These are phyloP conservation scores for Clarias pachynema DNA, from an alignment of 2,797 vertebrate genomes.

Conservation along the genomic window DNA sequence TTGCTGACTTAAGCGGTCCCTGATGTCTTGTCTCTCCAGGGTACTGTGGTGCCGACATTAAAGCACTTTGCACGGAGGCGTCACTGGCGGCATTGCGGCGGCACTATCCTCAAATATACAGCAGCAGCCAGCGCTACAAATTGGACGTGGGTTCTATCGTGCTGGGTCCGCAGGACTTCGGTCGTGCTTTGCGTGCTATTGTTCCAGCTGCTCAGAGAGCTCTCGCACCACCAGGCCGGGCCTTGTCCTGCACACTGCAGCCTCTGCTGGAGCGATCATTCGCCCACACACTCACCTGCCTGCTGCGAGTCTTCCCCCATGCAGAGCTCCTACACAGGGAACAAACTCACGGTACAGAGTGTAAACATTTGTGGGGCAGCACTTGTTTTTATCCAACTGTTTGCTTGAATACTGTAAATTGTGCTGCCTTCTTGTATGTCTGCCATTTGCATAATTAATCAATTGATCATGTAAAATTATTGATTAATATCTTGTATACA, in stretches of 20 bases:
- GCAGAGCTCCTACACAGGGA: constrained; percentile 87
- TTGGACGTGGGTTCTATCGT: constrained; percentile 92
- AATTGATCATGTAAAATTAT: background rate
- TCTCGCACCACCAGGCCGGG: constrained; percentile 87
- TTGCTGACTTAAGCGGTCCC: background rate
- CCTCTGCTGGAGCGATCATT: constrained; percentile 89
- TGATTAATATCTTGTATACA: background rate
- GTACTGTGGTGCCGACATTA: constrained; percentile 98
- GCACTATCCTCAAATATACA: constrained; percentile 96
- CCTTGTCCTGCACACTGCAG: constrained; percentile 85
- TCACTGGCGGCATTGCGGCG: constrained; percentile 91
- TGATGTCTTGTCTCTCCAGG: constrained; percentile 70
- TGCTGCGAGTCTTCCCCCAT: constrained; percentile 95
- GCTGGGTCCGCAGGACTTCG: constrained; percentile 91
- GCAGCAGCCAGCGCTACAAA: constrained; percentile 92
- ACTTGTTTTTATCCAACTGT: background rate
- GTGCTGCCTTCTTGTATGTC: background rate
- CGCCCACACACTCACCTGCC: constrained; percentile 79
- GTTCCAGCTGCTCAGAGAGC: constrained; percentile 96
- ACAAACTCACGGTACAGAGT: constrained; percentile 81
- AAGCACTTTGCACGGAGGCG: constrained; percentile 99
- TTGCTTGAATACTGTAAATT: background rate
- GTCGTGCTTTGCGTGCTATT: constrained; percentile 90
- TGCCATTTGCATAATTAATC: background rate
- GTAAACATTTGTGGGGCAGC: background rate